phyloP scores from a whole-genome alignment of 1,140 invertebrate species.

The Planococcus citri region DNA sequence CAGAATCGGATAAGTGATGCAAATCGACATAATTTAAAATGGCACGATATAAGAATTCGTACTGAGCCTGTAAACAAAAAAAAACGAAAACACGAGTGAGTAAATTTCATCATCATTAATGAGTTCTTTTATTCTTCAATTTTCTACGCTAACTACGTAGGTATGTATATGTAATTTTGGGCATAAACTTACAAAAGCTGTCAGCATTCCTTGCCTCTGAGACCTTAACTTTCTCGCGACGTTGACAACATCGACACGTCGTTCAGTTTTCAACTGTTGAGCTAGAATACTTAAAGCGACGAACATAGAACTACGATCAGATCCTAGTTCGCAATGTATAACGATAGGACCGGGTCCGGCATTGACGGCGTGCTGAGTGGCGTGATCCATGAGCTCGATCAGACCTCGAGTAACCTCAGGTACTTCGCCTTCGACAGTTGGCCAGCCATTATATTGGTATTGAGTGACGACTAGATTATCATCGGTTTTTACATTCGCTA shows the following conservation, averaged over 20 bases:
- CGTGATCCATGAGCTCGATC: conserved; percentile 61
- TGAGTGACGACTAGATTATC: conserved; percentile 62
- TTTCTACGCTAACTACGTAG: no score
- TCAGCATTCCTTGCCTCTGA: conserved; percentile 68
- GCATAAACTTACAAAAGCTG: conserved; percentile 59
- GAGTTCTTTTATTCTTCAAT: no score
- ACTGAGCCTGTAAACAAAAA: conserved; percentile 58
- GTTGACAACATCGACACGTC: conserved; percentile 72
- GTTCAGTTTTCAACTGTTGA: conserved; percentile 65
- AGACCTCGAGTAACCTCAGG: conserved; percentile 71
- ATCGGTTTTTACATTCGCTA: conserved; percentile 63
- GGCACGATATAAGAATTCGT: conserved; percentile 80
- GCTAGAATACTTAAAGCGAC: conserved; percentile 73
- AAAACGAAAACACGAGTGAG: background rate
- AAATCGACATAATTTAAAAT: conserved; percentile 79
- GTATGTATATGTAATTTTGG: no score
- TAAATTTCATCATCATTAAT: background rate
- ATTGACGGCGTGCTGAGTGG: conserved; percentile 33
- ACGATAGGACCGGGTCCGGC: conserved; percentile 44
- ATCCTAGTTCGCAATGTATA: conserved; percentile 73
- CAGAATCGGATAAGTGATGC: conserved; percentile 49
- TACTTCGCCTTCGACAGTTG: conserved; percentile 71
- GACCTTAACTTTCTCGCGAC: conserved; percentile 68
- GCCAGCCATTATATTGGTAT: conserved; percentile 81
- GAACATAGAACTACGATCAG: conserved; percentile 77